Evolutionary conservation across 64 coral and sea anemone genomes (phyloP).

Genomic region (Dendronephthya gigantea): DNA sequence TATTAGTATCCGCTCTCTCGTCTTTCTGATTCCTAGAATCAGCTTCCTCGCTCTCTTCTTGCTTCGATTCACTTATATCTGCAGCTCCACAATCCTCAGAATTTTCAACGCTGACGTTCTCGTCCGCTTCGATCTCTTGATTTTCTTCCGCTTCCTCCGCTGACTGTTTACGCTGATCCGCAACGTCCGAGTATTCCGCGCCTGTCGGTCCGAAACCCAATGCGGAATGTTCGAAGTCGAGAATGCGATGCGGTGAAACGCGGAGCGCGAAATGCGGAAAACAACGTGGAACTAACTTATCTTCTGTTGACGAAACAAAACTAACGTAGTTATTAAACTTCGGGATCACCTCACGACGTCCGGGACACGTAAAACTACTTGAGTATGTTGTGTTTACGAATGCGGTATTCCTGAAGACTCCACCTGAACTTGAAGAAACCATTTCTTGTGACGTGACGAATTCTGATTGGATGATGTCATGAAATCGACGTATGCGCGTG

Average conservation of each 20-base stretch:
- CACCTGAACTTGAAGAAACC: neutral
- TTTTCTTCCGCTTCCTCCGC: neutral
- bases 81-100: neutral
- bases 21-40: neutral
- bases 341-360: neutral
- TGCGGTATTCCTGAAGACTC: neutral
- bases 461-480: neutral
- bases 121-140: neutral
- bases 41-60: neutral
- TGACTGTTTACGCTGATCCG: neutral
- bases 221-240: neutral
- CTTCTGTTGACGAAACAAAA: neutral
- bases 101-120: neutral
- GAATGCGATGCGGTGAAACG: neutral
- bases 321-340: neutral
- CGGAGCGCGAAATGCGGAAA: slow-evolving; percentile 7
- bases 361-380: neutral
- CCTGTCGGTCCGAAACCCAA: neutral
- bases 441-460: neutral
- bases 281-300: neutral
- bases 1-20: neutral
- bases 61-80: neutral
- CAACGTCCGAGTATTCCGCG: neutral
- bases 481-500: neutral
- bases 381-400: neutral